Evolutionary conservation across 2,888 invertebrate genomes (phyloP).

Genomic region (Gymnosoma rotundatum): DNA sequence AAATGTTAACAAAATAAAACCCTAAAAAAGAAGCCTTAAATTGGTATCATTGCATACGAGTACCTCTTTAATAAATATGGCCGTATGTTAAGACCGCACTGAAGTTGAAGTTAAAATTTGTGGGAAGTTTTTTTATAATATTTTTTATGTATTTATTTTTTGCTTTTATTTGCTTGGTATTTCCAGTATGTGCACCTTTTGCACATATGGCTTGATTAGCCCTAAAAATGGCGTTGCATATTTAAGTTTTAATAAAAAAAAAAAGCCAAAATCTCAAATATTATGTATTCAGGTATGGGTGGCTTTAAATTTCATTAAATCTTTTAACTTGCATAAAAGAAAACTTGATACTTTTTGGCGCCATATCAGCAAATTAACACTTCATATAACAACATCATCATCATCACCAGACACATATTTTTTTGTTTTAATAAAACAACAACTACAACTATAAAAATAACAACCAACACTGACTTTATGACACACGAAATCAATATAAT

Average conservation of each 20-base stretch:
- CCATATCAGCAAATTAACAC: constrained; percentile 71
- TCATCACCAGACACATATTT: constrained; percentile 18
- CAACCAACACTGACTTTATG: constrained; percentile 28
- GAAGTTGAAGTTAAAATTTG: constrained; percentile 66
- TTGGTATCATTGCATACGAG: constrained; percentile 63
- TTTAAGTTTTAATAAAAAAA: constrained; percentile 48
- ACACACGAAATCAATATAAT: constrained; percentile 73
- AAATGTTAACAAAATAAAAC: constrained; percentile 31
- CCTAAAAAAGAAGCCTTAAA: constrained; percentile 65
- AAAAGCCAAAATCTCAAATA: neutral
- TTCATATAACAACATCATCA: constrained; percentile 62
- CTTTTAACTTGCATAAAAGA: constrained; percentile 39
- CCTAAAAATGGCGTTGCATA: constrained; percentile 70
- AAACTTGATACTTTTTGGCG: constrained; percentile 70
- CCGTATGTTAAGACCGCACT: constrained; percentile 68
- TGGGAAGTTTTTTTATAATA: constrained; percentile 55
- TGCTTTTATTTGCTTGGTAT: neutral
- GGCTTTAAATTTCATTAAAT: constrained; percentile 68
- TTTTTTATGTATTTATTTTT: constrained; percentile 14
- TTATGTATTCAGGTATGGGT: constrained; percentile 55
- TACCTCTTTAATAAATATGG: constrained; percentile 69
- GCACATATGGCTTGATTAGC: constrained; percentile 70
- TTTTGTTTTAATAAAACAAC: neutral
- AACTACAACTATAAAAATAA: constrained; percentile 1
- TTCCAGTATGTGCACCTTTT: constrained; percentile 63